phyloP scores from a whole-genome alignment of 2,888 invertebrate genomes.

The Amblyjoppa fuscipennis region DNA sequence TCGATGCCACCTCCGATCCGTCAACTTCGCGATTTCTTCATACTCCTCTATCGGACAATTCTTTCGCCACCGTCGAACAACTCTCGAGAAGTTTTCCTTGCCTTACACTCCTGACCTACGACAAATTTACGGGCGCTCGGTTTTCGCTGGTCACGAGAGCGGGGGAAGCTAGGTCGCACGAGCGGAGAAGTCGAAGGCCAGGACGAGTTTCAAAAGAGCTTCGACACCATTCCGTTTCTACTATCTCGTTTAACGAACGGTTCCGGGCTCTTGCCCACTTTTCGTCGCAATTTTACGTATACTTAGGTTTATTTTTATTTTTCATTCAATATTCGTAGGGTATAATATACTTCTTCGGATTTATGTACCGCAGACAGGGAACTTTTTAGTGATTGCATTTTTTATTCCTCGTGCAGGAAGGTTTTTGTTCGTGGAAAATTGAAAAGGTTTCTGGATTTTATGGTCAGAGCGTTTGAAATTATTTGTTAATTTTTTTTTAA shows the following conservation, averaged over 20 bases:
- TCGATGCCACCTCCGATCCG: slow-evolving; percentile 36
- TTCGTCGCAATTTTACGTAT: not conserved
- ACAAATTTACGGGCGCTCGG: slow-evolving; percentile 51
- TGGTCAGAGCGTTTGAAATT: not conserved
- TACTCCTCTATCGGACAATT: slow-evolving; percentile 18
- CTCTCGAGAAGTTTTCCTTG: slow-evolving; percentile 47
- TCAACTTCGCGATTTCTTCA: slow-evolving; percentile 19
- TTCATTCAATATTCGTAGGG: not conserved
- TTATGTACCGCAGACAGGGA: too few relatives aligned
- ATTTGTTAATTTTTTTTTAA: too few relatives aligned
- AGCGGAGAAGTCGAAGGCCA: slow-evolving; percentile 54
- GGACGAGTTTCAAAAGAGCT: slow-evolving; percentile 45
- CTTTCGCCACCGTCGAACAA: not conserved
- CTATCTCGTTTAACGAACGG: slow-evolving; percentile 39
- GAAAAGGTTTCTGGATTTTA: too few relatives aligned
- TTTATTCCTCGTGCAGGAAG: too few relatives aligned
- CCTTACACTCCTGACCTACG: slow-evolving; percentile 53
- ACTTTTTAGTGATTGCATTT: too few relatives aligned
- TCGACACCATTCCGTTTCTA: slow-evolving; percentile 12
- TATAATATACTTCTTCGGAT: not conserved
- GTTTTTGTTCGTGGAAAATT: too few relatives aligned
- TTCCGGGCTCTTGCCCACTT: not conserved
- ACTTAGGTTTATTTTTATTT: not conserved
- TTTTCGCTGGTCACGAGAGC: slow-evolving; percentile 29
- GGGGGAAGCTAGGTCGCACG: slow-evolving; percentile 20